These are phyloP conservation scores for Palloptera scutellata DNA, from an alignment of 2,888 invertebrate species.

Conservation along the genomic window DNA sequence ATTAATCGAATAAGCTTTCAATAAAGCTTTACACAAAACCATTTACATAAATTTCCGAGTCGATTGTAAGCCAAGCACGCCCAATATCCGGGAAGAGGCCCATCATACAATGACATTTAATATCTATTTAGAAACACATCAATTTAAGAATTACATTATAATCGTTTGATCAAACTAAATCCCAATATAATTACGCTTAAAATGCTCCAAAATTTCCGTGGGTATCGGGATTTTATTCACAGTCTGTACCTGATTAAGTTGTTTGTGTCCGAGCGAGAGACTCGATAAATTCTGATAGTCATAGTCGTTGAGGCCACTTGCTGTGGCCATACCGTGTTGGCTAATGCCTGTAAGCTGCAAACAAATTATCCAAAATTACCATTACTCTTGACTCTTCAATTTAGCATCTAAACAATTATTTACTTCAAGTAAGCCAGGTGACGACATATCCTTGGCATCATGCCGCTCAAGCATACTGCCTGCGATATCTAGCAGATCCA, in stretches of 20 bases:
- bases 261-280: constrained; percentile 72
- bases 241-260: constrained; percentile 80
- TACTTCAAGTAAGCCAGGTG: constrained; percentile 62
- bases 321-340: constrained; percentile 77
- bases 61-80: constrained; percentile 96
- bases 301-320: constrained; percentile 88
- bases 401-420: not conserved
- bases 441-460: constrained; percentile 55
- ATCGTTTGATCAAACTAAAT: not conserved
- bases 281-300: constrained; percentile 87
- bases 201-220: constrained; percentile 93
- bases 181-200: constrained; percentile 74
- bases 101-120: constrained; percentile 96
- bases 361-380: not conserved
- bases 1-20: not conserved
- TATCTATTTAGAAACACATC: constrained; percentile 70
- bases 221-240: constrained; percentile 88
- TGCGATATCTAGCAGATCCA: constrained; percentile 78
- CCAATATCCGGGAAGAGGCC: constrained; percentile 96
- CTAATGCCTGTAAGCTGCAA: constrained; percentile 71
- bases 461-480: constrained; percentile 83
- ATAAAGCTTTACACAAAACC: not conserved
- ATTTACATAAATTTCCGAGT: constrained; percentile 91
- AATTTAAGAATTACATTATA: constrained; percentile 1
- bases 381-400: not conserved